Evolutionary conservation across 1,140 invertebrate species (phyloP), one percentile per base, ranked within the genome.

Genomic region (Heliothis virescens): DNA sequence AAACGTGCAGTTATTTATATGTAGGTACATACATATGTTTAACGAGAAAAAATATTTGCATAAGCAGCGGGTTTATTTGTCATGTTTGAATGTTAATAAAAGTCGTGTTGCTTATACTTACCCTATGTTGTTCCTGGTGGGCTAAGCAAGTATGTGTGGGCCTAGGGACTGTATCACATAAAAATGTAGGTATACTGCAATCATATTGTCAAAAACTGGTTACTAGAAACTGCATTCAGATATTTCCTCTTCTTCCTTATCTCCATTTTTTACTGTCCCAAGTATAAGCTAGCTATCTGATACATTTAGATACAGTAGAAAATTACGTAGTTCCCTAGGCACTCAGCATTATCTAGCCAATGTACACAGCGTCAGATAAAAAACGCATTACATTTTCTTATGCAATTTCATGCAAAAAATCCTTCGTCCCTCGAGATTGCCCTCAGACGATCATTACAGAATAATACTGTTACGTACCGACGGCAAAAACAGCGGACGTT

Each of bases 401-500:
- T 53, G 67, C 67, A 71, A 53, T 71, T 71, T 71, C 47, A 29
- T 71, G 48, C 18, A 71, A 71, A 48, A 67, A 52, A 26, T 50
- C n/a, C 62, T 63, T 53, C 21, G 13, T 48, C 63, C 63, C 67
- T n/a, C 15, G 21, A 71, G 67, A 71, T 52, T 29, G 67, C 48
- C 48, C 67, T 71, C 48, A 52, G 48, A 53, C 18, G 67, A 53
- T 71, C 67, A 71, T 71, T 71, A 71, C 48, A 52, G 48, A 7
- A 47, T 63, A 63, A 71, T 52, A 71, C 67, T 53, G 67, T 71
- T 67, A 67, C 41, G 67, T 71, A 71, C 67, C 16, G 48, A 71
- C 21, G 26, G 67, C 48, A 71, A 71, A 71, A 71, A 71, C 67
- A 53, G 21, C 67, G 67, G 67, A 59, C 69, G 74, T 63, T 65